These are phyloP conservation scores for Nothura maculosa DNA, from an alignment of 2,797 vertebrate species.

Conservation along the genomic window DNA sequence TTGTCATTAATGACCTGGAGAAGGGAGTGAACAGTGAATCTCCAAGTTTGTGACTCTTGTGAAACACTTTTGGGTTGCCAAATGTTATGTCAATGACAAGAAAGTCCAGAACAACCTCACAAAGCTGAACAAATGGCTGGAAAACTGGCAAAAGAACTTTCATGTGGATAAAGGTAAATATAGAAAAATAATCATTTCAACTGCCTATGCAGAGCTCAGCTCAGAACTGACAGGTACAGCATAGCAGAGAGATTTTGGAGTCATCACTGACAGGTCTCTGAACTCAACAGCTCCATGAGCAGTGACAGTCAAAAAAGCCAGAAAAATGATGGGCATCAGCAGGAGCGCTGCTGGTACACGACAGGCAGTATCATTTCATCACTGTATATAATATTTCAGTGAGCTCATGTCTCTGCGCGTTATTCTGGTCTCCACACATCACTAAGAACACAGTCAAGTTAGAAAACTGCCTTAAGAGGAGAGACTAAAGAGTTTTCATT, in stretches of 20 bases:
- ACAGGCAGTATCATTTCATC: not conserved
- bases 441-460: not conserved
- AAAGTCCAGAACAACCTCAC: not conserved
- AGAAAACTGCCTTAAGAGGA: not conserved
- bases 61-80: not conserved
- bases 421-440: not conserved
- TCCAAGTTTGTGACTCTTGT: not conserved
- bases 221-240: not conserved
- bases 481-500: not conserved
- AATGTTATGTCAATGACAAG: not conserved
- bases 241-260: not conserved
- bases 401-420: not conserved
- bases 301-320: not conserved
- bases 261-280: not conserved
- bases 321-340: not conserved
- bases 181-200: not conserved
- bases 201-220: not conserved
- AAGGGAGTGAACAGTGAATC: not conserved
- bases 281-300: not conserved
- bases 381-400: not conserved
- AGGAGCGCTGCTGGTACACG: not conserved
- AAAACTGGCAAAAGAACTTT: not conserved
- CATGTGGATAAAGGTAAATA: not conserved
- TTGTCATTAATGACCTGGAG: not conserved
- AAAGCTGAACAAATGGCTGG: not conserved